Conservation (phyloP, 2,888 invertebrate species). For the Drosophila nr. fundita region DNA sequence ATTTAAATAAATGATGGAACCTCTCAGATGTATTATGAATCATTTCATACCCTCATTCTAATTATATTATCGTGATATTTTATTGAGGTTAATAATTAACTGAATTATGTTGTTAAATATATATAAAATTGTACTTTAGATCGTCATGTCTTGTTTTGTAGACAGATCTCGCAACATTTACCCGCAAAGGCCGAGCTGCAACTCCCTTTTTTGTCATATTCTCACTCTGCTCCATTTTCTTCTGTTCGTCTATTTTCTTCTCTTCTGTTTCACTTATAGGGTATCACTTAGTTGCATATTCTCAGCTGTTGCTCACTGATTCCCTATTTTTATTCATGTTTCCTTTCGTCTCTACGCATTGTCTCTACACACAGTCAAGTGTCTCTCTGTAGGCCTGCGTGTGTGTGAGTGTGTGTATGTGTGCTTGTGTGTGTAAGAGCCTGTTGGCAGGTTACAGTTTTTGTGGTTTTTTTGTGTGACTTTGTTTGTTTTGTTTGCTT, state of each 20-base stretch:
- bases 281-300: conserved; percentile 1
- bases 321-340: conserved; percentile 1
- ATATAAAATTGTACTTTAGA: background rate
- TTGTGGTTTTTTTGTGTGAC: conserved; percentile 32
- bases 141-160: background rate
- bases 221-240: background rate
- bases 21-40: background rate
- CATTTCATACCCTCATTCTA: background rate
- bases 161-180: background rate
- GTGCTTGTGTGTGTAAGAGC: background rate
- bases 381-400: background rate
- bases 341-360: conserved; percentile 11
- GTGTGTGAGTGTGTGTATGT: background rate
- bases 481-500: conserved; percentile 53
- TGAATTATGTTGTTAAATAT: background rate
- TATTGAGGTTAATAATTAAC: background rate
- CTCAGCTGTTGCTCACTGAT: background rate
- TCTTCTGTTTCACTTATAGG: background rate
- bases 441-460: conserved; percentile 38
- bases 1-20: background rate
- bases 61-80: background rate
- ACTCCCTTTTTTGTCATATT: background rate
- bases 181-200: background rate
- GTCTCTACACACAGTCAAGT: conserved; percentile 10
- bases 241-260: background rate